Conservation (phyloP, 2,888 invertebrate species). For the Chydorus sphaericus region DNA sequence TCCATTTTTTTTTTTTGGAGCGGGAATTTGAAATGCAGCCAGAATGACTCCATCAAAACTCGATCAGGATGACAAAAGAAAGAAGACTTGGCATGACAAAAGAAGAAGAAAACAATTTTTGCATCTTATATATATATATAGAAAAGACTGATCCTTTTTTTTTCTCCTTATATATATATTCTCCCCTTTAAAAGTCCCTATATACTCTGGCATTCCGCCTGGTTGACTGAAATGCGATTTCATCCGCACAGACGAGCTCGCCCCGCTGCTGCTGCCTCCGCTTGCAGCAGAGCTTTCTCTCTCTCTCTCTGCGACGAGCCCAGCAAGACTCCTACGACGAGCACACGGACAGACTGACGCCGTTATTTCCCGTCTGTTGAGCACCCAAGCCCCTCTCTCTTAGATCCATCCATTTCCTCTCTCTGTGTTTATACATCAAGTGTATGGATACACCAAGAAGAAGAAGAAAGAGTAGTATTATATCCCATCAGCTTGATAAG, state of each 20-base stretch:
- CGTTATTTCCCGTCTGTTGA: conserved; percentile 7
- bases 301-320: neutral
- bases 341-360: conserved; percentile 4
- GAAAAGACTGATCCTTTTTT: neutral
- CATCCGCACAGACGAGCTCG: neutral
- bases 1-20: too few relatives aligned
- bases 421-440: too few relatives aligned
- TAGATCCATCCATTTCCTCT: neutral
- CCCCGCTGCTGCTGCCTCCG: neutral
- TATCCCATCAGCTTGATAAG: too few relatives aligned
- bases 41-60: too few relatives aligned
- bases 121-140: neutral
- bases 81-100: neutral
- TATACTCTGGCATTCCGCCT: conserved; percentile 9
- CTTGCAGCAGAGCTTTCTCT: neutral
- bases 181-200: neutral
- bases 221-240: conserved; percentile 12
- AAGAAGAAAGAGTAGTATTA: too few relatives aligned
- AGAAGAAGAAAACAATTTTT: conserved; percentile 4
- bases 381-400: neutral
- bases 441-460: too few relatives aligned
- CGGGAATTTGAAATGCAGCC: too few relatives aligned
- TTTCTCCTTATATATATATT: neutral
- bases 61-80: neutral
- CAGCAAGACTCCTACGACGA: neutral